A percentile compares a stretch with the other conserved stretches of the same genome.
phyloP scores from a whole-genome alignment of 2,113 vertebrate species.

The Gallinago media region DNA sequence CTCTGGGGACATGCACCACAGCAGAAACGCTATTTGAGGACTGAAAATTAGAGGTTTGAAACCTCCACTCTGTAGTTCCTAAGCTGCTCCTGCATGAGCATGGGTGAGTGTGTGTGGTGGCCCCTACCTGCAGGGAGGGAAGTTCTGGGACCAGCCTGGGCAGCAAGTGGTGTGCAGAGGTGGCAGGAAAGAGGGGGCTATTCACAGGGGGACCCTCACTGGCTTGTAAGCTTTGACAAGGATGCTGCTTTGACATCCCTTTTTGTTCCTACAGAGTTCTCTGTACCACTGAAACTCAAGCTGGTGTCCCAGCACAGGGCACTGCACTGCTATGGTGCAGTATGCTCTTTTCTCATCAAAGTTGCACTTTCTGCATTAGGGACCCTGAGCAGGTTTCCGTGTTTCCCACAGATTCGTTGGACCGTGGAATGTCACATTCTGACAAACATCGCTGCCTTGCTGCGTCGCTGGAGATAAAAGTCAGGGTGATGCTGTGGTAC shows the following conservation, averaged over 20 bases:
- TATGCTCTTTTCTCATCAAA: background rate
- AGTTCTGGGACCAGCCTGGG: background rate
- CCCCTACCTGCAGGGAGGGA: background rate
- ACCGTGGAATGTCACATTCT: background rate
- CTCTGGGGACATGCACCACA: background rate
- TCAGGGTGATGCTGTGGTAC: background rate
- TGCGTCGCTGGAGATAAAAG: background rate
- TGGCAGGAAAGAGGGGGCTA: background rate
- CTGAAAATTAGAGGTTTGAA: background rate
- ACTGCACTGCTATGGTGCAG: fast-evolving
- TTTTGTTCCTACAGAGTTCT: background rate
- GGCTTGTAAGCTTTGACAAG: background rate
- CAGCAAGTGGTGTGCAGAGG: background rate
- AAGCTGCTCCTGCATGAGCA: background rate
- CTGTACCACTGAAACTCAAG: background rate
- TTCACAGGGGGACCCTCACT: background rate
- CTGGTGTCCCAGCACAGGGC: background rate
- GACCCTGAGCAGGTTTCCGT: background rate
- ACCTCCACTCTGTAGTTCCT: background rate
- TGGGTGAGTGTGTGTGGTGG: background rate
- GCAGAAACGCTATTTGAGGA: background rate
- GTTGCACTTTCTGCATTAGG: background rate
- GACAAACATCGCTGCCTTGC: background rate
- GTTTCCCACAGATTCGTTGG: background rate
- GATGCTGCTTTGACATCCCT: background rate